Evolutionary conservation across 2,113 vertebrate species (phyloP), one percentile per base, ranked within the genome.

Genomic region (Poeciliopsis turrubarensis): DNA sequence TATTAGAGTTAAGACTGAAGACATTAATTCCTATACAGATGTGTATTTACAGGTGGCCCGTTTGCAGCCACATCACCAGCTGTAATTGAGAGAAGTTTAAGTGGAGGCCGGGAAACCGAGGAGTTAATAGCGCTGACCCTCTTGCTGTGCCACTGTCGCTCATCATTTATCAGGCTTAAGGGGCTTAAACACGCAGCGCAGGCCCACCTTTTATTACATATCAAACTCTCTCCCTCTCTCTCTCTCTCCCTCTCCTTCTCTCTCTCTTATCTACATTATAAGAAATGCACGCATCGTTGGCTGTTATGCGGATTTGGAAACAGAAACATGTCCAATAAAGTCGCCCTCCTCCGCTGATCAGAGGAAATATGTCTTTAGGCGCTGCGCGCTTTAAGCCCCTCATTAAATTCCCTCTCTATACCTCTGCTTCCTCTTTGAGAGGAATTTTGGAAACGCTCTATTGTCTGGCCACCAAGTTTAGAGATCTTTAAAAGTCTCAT

Each of bases 71-170:
- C 86, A 92, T 92, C 91, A 92, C 85, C 84, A 90, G 64, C 70
- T 91, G 92, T 92, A 93, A 94, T 92, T 92, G 93, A 90, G 91
- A 92, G 91, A 92, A 93, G 89, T 93, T 93, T 91, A 92, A 94
- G 92, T 93, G 89, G 82, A 92, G 89, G 87, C 87, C 91, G 84
- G 81, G 90, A 92, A 88, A 90, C 66, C 70, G 90, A 92, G 91
- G 91, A 94, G 92, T 94, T 95, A 94, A 94, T 94, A 91, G 93
- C 91, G 78, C 88, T 94, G 93, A 94, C 94, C 93, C 93, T 93
- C 91, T 92, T 80, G 90, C 91, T 86, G 92, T 85, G 91, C 91
- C 86, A 92, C 94, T 93, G 92, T 94, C 94, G 89, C 91, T 93
- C 93, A 94, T 94, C 93, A 94, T 93, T 94, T 94, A 94, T 94